phyloP scores from a whole-genome alignment of 2,113 vertebrate genomes.

The Nyctibius bracteatus region DNA sequence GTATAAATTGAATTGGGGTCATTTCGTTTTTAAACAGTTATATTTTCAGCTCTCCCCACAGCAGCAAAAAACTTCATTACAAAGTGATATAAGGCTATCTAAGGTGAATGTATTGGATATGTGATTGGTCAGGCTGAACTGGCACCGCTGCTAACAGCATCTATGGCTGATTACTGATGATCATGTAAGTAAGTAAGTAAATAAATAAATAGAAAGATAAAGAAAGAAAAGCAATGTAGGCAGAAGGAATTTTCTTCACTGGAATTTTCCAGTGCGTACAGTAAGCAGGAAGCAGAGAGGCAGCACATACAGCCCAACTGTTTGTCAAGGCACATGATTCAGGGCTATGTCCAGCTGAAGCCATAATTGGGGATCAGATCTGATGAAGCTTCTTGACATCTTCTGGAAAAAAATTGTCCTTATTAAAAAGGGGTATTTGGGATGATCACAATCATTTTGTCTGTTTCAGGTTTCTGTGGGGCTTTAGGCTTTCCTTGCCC shows the following conservation, averaged over 20 bases:
- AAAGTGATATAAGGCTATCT: neutral
- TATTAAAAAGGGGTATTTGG: neutral
- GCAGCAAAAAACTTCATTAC: neutral
- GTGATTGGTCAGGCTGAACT: neutral
- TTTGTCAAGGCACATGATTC: neutral
- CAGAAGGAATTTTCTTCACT: neutral
- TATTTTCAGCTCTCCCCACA: neutral
- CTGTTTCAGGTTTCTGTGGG: neutral
- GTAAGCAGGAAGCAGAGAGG: neutral
- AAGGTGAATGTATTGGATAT: neutral
- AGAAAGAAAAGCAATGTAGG: neutral
- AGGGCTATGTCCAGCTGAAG: neutral
- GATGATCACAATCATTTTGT: neutral
- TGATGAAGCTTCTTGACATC: neutral
- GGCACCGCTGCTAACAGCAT: neutral
- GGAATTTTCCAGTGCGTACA: neutral
- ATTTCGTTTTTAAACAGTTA: neutral
- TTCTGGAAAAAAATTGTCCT: neutral
- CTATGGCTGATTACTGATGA: neutral
- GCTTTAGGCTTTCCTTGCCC: neutral
- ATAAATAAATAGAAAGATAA: neutral
- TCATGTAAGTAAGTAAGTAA: neutral
- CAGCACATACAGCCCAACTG: neutral
- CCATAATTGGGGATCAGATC: neutral
- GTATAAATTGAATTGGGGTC: neutral